A percentile compares a stretch with the other conserved stretches of the same genome.
Evolutionary conservation across 2,888 invertebrate species (phyloP).

Genomic region (Branchipolynoe longqiensis): DNA sequence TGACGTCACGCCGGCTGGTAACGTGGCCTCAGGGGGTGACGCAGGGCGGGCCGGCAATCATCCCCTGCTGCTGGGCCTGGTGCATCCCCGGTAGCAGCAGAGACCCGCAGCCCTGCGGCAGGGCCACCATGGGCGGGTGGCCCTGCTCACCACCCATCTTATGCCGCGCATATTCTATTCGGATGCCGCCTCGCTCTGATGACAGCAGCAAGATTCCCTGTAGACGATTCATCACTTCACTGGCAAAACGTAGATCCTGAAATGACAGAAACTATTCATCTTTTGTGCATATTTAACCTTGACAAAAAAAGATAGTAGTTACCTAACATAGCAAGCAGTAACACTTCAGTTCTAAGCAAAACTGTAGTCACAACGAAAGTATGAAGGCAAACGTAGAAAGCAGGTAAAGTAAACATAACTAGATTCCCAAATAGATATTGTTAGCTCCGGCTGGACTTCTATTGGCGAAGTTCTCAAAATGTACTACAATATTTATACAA

Average conservation of each 20-base stretch:
- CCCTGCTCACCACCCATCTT: slow-evolving; percentile 89
- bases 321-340: too few species aligned
- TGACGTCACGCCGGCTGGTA: too few species aligned
- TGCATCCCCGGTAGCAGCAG: slow-evolving; percentile 17
- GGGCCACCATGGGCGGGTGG: neutral
- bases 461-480: too few species aligned
- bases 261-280: slow-evolving; percentile 27
- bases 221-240: slow-evolving; percentile 94
- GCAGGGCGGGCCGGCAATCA: slow-evolving; percentile 3
- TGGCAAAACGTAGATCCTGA: slow-evolving; percentile 92
- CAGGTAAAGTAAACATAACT: too few species aligned
- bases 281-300: too few species aligned
- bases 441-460: too few species aligned
- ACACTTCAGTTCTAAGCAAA: too few species aligned
- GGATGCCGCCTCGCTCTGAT: slow-evolving; percentile 97
- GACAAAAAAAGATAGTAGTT: too few species aligned
- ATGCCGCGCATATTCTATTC: slow-evolving; percentile 99
- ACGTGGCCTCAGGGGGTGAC: slow-evolving; percentile 17
- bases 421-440: too few species aligned
- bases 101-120: neutral
- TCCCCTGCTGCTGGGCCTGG: neutral
- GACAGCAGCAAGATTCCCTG: slow-evolving; percentile 98
- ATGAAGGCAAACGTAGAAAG: too few species aligned
- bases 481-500: too few species aligned
- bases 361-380: too few species aligned